Evolutionary conservation across 2,113 vertebrate species (phyloP).

Genomic region (Neogobius melanostomus): DNA sequence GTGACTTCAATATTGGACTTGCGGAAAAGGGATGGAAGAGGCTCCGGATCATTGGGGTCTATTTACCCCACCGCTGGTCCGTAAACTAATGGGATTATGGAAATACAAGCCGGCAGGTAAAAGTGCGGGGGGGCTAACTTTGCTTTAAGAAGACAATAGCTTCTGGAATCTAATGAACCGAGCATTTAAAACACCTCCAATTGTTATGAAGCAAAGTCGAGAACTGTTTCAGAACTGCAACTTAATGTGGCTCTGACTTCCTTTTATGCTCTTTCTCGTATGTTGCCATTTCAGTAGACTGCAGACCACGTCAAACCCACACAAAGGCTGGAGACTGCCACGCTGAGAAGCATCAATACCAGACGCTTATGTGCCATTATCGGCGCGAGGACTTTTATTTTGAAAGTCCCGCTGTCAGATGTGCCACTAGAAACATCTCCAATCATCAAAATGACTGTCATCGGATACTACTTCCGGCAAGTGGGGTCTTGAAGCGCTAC

Average conservation of each 20-base stretch:
- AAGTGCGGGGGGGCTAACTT: background rate
- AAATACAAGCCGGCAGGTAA: background rate
- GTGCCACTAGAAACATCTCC: constrained; percentile 2
- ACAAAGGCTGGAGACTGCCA: constrained; percentile 36
- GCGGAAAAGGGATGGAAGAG: background rate
- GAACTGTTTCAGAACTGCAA: too few species aligned
- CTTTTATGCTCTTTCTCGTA: too few species aligned
- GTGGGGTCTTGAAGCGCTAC: too few species aligned
- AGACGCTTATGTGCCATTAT: background rate
- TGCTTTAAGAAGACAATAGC: background rate
- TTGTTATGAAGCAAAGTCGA: too few species aligned
- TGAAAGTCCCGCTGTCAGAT: too few species aligned
- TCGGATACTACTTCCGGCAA: too few species aligned
- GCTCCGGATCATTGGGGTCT: background rate
- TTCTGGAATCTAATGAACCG: constrained; percentile 9
- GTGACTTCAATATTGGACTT: background rate
- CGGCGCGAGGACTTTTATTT: constrained; percentile 34
- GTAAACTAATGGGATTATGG: background rate
- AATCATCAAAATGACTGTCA: too few species aligned
- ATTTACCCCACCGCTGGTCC: constrained; percentile 2
- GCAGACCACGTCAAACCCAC: constrained; percentile 7
- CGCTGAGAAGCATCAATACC: constrained; percentile 21
- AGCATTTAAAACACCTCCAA: background rate
- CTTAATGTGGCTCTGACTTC: too few species aligned
- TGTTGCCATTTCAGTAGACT: constrained; percentile 10